These are phyloP conservation scores for Chrosomus eos DNA, from an alignment of 2,797 vertebrate species.

Conservation along the genomic window DNA sequence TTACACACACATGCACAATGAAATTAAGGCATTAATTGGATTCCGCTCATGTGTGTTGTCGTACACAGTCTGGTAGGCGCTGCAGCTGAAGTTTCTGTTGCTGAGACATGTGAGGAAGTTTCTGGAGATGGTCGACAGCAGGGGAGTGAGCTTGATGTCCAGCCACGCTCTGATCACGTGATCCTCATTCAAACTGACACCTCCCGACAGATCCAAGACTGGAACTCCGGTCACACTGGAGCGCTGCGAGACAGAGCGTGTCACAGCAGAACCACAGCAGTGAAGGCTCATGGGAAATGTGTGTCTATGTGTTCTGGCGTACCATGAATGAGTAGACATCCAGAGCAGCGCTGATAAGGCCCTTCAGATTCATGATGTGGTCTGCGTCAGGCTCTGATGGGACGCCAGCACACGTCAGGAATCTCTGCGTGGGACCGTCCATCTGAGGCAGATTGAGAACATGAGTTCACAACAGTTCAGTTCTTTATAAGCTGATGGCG, in stretches of 20 bases:
- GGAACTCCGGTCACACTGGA: slow-evolving; percentile 63
- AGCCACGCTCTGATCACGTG: slow-evolving; percentile 76
- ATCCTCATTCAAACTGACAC: slow-evolving; percentile 58
- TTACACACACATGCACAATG: slow-evolving; percentile 12
- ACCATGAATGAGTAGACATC: slow-evolving; percentile 80
- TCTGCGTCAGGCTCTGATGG: slow-evolving; percentile 59
- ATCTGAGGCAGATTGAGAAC: slow-evolving; percentile 53
- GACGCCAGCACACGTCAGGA: slow-evolving; percentile 76
- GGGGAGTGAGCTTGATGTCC: slow-evolving; percentile 73
- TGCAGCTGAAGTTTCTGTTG: slow-evolving; percentile 79
- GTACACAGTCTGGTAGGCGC: slow-evolving; percentile 77
- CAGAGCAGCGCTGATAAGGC: slow-evolving; percentile 69
- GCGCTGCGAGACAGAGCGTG: neutral
- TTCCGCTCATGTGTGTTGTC: slow-evolving; percentile 28
- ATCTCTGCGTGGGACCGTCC: slow-evolving; percentile 59
- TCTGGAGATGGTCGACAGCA: slow-evolving; percentile 73
- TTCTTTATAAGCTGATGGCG: neutral
- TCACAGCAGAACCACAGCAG: neutral
- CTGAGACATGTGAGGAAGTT: slow-evolving; percentile 77
- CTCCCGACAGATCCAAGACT: slow-evolving; percentile 62
- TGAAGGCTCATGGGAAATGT: neutral
- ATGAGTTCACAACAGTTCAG: neutral
- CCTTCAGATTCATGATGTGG: slow-evolving; percentile 70
- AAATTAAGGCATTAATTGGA: neutral
- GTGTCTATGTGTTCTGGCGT: neutral